Base-by-base conservation (phyloP, 2,888 invertebrate species). In the Phalera bucephala region DNA sequence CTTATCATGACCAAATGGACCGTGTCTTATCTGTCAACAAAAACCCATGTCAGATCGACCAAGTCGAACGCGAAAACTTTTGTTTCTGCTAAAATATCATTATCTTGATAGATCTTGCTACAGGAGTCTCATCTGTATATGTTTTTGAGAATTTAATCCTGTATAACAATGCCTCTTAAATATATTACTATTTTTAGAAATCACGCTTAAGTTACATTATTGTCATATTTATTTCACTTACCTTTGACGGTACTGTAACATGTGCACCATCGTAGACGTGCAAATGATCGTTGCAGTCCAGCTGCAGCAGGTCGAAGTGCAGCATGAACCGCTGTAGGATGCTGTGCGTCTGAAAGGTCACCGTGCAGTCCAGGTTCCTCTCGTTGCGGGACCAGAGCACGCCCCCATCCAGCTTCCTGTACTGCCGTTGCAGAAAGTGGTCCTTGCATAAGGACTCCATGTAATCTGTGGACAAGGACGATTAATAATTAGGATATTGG, bases 331-430 rank as follows among this genome's bases (percentile, higher is more conserved):
- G 92, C 90, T 97, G 97, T 68, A 97, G 91, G 66, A 97, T 96
- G 77, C 97, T 96, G 89, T 97, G 97, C 58, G 97, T 97, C 90
- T 97, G 97, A 88, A 97, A 97, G 47, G 97, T 97, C 78, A 97
- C 95, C 65, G 95, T 94, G 91, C 97, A 97, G 88, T 97, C 95
- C 70, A 97, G 91, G 80, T 97, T 96, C 54, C 96, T 91, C 86
- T 97, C 97, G 84, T 96, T 97, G 76, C 96, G 94, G 13, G 97
- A 97, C 91, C 94, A 95, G 36, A 97, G 91, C 39, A 97, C 95
- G 6, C 97, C 97, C 25, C 97, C 97, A 75, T 97, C 97, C 64
- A 97, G 94, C 89, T 97, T 97, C 52, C 96, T 92, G 88, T 97
- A 97, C 65, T 97, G 92, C 54, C 96, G 95, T 75, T 95, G 96